phyloP scores from a whole-genome alignment of 2,797 vertebrate species.

The Neoniphon sammara region DNA sequence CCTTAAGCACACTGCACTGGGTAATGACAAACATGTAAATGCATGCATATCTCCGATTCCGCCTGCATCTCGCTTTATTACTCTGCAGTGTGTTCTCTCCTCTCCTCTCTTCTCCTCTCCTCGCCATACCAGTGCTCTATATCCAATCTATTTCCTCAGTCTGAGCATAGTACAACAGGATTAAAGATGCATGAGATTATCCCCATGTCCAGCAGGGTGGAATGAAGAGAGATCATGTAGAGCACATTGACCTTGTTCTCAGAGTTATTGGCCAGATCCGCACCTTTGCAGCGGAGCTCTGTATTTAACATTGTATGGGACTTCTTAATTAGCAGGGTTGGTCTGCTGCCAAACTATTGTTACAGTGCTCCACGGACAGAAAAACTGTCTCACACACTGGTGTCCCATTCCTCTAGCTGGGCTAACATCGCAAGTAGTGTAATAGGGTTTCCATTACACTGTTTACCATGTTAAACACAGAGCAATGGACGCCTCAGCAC shows the following conservation, averaged over 20 bases:
- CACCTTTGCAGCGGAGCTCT: conserved; percentile 61
- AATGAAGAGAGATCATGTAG: conserved; percentile 68
- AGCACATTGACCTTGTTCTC: conserved; percentile 69
- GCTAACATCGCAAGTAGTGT: background rate
- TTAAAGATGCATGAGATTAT: conserved; percentile 79
- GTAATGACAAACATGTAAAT: conserved; percentile 40
- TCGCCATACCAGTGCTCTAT: conserved; percentile 28
- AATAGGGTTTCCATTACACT: conserved; percentile 11
- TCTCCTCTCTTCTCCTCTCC: conserved; percentile 24
- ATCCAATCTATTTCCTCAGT: conserved; percentile 57
- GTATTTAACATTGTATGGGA: conserved; percentile 67
- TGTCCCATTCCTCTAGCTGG: background rate
- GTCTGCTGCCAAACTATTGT: conserved; percentile 57
- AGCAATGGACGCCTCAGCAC: background rate
- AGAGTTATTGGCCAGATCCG: conserved; percentile 56
- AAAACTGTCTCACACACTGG: conserved; percentile 21
- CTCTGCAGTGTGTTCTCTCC: conserved; percentile 20
- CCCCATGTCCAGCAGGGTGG: conserved; percentile 60
- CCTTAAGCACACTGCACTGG: conserved; percentile 20
- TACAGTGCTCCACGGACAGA: conserved; percentile 23
- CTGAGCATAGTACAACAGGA: conserved; percentile 59
- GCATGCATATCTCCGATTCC: conserved; percentile 1
- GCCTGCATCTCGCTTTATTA: conserved; percentile 29
- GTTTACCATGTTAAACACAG: conserved; percentile 12
- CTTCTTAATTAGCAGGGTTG: conserved; percentile 60